phyloP scores from a whole-genome alignment of 2,113 vertebrate species.

The Channa argus region DNA sequence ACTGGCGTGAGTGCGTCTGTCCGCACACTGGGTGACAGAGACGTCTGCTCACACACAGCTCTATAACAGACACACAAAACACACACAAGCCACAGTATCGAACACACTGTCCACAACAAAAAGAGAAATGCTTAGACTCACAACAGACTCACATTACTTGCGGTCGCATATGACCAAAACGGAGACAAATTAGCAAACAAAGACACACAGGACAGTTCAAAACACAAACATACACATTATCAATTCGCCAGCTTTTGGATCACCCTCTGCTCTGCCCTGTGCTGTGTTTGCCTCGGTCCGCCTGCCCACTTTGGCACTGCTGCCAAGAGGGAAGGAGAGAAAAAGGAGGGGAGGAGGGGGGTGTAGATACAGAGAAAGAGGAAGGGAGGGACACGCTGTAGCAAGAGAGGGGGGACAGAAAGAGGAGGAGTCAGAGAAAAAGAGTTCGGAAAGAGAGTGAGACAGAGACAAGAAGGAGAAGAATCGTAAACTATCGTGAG shows the following conservation, averaged over 20 bases:
- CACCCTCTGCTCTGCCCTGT: slow-evolving; percentile 79
- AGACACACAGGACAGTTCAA: slow-evolving; percentile 47
- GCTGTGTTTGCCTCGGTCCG: slow-evolving; percentile 73
- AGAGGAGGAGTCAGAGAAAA: slow-evolving; percentile 70
- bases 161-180: slow-evolving; percentile 40
- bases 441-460: slow-evolving; percentile 71
- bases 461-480: slow-evolving; percentile 59
- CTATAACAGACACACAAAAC: slow-evolving; percentile 49
- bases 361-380: slow-evolving; percentile 71
- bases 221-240: slow-evolving; percentile 67
- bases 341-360: slow-evolving; percentile 56
- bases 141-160: slow-evolving; percentile 33
- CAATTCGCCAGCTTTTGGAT: slow-evolving; percentile 75
- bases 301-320: slow-evolving; percentile 82
- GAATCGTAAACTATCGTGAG: slow-evolving; percentile 47
- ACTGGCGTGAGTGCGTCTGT: slow-evolving; percentile 78
- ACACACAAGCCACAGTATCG: slow-evolving; percentile 50
- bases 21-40: slow-evolving; percentile 77
- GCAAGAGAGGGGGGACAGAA: slow-evolving; percentile 56
- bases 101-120: slow-evolving; percentile 45
- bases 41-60: slow-evolving; percentile 70
- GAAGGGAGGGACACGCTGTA: slow-evolving; percentile 78
- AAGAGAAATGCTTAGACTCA: slow-evolving; percentile 38
- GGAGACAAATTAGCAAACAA: slow-evolving; percentile 25
- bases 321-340: slow-evolving; percentile 78